Base-by-base conservation (phyloP, 2,888 invertebrate genomes). In the Dinocampus coccinellae region DNA sequence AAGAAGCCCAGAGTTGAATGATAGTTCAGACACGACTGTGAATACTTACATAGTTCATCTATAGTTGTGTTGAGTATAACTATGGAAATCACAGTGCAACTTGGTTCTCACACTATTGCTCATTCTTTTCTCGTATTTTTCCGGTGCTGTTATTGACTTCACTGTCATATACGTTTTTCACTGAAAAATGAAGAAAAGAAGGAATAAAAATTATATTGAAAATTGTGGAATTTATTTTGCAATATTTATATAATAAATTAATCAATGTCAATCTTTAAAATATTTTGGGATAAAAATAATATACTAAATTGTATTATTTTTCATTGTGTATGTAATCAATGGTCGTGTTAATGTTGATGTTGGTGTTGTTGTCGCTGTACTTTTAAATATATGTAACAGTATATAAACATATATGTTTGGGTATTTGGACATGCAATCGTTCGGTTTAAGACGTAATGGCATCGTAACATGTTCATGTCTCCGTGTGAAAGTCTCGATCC, bases 61-160 rank as follows among this genome's bases (percentile, higher is more conserved):
- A 26, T 55, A 26, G 11, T 26, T 55, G n/a, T 55, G 13, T 55
- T 55, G 55, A 24, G 81, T 83, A 83, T 83, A 84, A 84, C 84
- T 82, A 83, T 83, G 83, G 83, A 84, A 84, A 83, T 84, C 81
- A 76, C 77, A 76, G 75, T 76, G 79, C 79, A 79, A 73, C 81
- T 84, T 76, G 81, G 82, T 83, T 83, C 83, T 83, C 83, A 84
- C 83, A 83, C 83, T 81, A 79, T 80, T 75, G 76, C 65, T 68
- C 73, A 75, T 75, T 78, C 78, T 77, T 78, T 74, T 71, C 67
- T 71, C 77, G 74, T 73, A 75, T 24, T 63, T 77, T 78, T 24
- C 26, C 55, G 55, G 26, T 55, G 26, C 26, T n/a, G 55, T 55
- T 55, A 55, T 55, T 26, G 55, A 26, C 9, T 55, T 24, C 2